These are phyloP conservation scores for Ochropacha duplaris DNA, from an alignment of 2,888 invertebrate species.

Conservation along the genomic window DNA sequence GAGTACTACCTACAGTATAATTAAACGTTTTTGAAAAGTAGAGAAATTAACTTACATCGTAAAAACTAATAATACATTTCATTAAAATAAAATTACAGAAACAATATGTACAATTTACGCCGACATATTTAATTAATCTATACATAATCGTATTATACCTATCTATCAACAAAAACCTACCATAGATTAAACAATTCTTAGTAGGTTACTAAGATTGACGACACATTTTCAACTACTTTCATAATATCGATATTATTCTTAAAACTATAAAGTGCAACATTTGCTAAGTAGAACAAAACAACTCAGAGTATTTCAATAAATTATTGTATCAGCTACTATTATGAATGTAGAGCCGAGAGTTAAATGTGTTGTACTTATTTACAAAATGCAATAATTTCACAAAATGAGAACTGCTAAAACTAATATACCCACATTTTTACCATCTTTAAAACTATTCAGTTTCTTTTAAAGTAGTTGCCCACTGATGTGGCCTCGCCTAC, in stretches of 20 bases:
- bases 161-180: slow-evolving; percentile 79
- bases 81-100: slow-evolving; percentile 74
- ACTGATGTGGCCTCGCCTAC: neutral
- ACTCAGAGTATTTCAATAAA: slow-evolving; percentile 79
- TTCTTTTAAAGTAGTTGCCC: neutral
- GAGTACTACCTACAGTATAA: slow-evolving; percentile 55
- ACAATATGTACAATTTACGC: slow-evolving; percentile 79
- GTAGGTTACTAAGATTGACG: slow-evolving; percentile 76
- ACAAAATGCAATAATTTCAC: slow-evolving; percentile 77
- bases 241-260: slow-evolving; percentile 73
- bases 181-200: slow-evolving; percentile 66
- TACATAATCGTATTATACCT: slow-evolving; percentile 74
- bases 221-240: slow-evolving; percentile 73
- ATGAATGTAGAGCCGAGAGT: slow-evolving; percentile 54
- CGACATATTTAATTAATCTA: slow-evolving; percentile 71
- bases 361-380: slow-evolving; percentile 75
- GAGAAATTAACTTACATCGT: slow-evolving; percentile 58
- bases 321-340: slow-evolving; percentile 66
- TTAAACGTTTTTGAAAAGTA: slow-evolving; percentile 70
- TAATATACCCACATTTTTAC: slow-evolving; percentile 37
- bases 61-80: slow-evolving; percentile 77
- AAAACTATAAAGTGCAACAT: slow-evolving; percentile 79
- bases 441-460: slow-evolving; percentile 14
- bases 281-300: slow-evolving; percentile 75
- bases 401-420: slow-evolving; percentile 47